Base-by-base conservation (phyloP, 2,113 vertebrate species). In the Vimba vimba region DNA sequence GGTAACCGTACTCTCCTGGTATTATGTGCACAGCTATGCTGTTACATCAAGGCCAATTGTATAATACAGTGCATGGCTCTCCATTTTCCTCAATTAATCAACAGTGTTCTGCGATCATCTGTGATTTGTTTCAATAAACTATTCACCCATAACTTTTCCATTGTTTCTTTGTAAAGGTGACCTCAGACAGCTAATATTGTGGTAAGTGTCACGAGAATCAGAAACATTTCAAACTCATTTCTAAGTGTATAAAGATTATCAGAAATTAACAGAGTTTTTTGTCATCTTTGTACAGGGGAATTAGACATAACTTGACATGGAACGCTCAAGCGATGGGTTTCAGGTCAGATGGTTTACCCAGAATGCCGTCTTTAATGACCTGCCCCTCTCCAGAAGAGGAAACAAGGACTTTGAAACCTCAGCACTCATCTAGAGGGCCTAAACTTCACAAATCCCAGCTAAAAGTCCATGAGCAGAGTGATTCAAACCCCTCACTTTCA, bases 281-380 rank as follows among this genome's bases (percentile, higher is more conserved):
- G 52, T 45, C 13, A 13, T 23, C 25, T 86, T 68, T 55, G 6
- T 39, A 62, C 86, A 98, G 97, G 97, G 97, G 96, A 9, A 91
- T 98, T 88, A 93, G 92, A 71, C 95, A 97, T 87, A 97, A 97
- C 82, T 89, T 98, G 89, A 96, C 95, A 9, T 97, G 97, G 97
- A 96, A 97, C 50, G 91, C 93, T 76, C 93, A 95, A 86, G 94
- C 92, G 0, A 91, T 97, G 90, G 96, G 96, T 6, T 94, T 96
- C 82, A 90, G 84, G 4, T 95, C 96, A 27, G 91, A 92, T 47
- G 94, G 91, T 2, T 92, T 95, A 78, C 95, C 95, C 2, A 93
- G 89, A 15, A 94, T 93, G 4, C 93, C 96, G 1, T 93, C 95
- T 15, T 94, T 96, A 86, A 91, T 96, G 73, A 92, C 95, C 87